These are phyloP conservation scores for Tricholaema leucomelas DNA, from an alignment of 2,113 vertebrate species.

Conservation along the genomic window DNA sequence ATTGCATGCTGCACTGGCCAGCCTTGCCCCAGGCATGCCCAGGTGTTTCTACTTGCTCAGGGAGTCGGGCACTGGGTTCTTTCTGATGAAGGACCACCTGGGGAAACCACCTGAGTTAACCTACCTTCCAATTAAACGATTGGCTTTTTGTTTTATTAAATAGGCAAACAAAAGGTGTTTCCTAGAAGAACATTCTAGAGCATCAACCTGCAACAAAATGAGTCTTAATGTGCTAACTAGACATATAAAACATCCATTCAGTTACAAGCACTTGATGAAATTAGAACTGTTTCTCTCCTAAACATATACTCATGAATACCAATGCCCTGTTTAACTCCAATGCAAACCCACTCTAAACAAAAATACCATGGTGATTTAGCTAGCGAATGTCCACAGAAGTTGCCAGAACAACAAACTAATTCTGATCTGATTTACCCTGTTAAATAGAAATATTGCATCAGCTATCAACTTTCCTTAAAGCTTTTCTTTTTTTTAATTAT, in stretches of 20 bases:
- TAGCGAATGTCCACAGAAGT: not conserved
- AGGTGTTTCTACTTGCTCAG: not conserved
- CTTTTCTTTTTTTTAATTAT: not conserved
- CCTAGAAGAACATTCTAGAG: not conserved
- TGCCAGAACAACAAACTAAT: not conserved
- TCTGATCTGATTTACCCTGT: not conserved
- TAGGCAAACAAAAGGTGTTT: not conserved
- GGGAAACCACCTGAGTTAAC: not conserved
- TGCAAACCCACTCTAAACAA: not conserved
- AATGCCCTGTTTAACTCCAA: not conserved
- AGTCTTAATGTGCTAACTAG: not conserved
- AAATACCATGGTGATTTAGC: not conserved
- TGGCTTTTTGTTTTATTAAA: rapidly evolving
- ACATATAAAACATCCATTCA: not conserved
- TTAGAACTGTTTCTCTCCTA: not conserved
- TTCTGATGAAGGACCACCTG: not conserved
- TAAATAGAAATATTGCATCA: constrained; percentile 4
- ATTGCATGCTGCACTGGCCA: not conserved
- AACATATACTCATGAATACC: not conserved
- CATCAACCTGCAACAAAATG: not conserved
- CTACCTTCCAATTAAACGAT: not conserved
- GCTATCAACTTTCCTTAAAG: not conserved
- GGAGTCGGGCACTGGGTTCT: not conserved
- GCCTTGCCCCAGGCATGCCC: not conserved
- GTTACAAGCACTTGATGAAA: not conserved